Conservation (phyloP, 2,888 invertebrate species). For the Phragmatobia fuliginosa region DNA sequence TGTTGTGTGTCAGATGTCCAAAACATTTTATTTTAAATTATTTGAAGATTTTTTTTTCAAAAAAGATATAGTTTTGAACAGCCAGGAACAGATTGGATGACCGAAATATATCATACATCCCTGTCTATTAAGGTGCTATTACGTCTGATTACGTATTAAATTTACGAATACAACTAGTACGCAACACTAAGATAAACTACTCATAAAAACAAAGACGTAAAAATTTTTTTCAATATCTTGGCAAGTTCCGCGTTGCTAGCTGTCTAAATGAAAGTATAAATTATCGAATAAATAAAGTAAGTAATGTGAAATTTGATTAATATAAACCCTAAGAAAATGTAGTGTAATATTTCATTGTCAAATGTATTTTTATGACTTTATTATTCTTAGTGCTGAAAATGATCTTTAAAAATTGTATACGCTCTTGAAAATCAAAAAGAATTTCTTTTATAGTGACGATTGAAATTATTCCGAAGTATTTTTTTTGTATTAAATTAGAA, state of each 20-base stretch:
- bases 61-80: background rate
- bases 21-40: no score
- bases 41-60: no score
- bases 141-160: background rate
- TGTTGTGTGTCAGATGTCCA: no score
- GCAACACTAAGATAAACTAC: background rate
- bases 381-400: background rate
- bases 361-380: slow-evolving; percentile 2
- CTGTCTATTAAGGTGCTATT: background rate
- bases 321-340: background rate
- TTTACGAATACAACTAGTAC: slow-evolving; percentile 1
- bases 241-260: background rate
- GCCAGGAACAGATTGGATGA: background rate
- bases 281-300: background rate
- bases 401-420: background rate
- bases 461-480: background rate
- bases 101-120: background rate
- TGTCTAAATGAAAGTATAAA: background rate
- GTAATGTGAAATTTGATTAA: background rate
- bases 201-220: background rate
- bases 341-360: background rate
- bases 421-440: background rate
- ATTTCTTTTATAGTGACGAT: background rate
- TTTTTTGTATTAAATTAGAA: no score
- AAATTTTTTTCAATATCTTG: background rate